These are phyloP conservation scores for Lasioglossum baleicum DNA, from an alignment of 1,140 invertebrate species.

Conservation along the genomic window DNA sequence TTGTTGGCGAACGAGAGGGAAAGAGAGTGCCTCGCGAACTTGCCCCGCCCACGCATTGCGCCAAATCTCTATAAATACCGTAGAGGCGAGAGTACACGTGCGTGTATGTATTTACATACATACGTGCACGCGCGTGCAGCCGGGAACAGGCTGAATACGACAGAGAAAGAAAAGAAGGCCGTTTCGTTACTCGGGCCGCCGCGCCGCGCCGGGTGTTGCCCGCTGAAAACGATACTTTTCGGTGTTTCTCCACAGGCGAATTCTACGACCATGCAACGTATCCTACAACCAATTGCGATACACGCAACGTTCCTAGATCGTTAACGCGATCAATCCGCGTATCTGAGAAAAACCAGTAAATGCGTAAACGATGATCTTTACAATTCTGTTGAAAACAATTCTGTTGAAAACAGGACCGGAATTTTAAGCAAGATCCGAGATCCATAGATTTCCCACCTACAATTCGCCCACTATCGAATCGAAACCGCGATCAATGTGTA, in stretches of 20 bases:
- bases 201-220: neutral
- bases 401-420: too few relatives aligned
- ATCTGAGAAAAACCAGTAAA: too few relatives aligned
- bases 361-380: too few relatives aligned
- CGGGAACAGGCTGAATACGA: too few relatives aligned
- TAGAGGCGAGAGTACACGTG: conserved; percentile 14
- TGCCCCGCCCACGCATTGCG: conserved; percentile 63
- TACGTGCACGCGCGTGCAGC: neutral
- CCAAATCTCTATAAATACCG: conserved; percentile 66
- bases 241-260: neutral
- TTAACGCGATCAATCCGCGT: too few relatives aligned
- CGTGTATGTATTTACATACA: conserved; percentile 7
- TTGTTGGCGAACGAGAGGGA: conserved; percentile 30
- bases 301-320: too few relatives aligned
- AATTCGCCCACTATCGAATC: too few relatives aligned
- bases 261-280: neutral
- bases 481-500: too few relatives aligned
- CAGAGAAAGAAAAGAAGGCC: conserved; percentile 14
- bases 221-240: conserved; percentile 20
- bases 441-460: too few relatives aligned
- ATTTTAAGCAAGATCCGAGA: too few relatives aligned
- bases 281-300: too few relatives aligned
- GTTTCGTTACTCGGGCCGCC: neutral
- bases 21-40: conserved; percentile 41
- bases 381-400: too few relatives aligned